Evolutionary conservation across 2,113 vertebrate genomes (phyloP), one percentile per base, ranked within the genome.

Genomic region (Drymodes brunneopygia): DNA sequence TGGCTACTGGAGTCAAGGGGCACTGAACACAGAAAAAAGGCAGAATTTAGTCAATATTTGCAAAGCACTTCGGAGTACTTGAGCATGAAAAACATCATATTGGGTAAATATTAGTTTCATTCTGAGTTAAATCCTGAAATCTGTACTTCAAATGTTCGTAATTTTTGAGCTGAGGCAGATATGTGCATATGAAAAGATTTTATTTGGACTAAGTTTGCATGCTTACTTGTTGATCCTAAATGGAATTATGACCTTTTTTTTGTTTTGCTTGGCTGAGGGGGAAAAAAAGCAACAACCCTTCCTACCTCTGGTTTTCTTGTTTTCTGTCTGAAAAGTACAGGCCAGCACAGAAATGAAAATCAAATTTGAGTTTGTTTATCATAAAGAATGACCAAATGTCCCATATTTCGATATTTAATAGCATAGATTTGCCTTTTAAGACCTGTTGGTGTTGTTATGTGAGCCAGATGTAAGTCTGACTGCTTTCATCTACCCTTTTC

Each of bases 31-130:
- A 66, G 53, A 35, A 72, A 82, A 80, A 81, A 61, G 61, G 36
- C 48, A 92, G 62, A 91, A 94, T 94, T 94, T 58, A 65, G 71
- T 87, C 71, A 94, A 66, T 96, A 91, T 95, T 97, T 93, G 47
- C 67, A 85, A 88, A 91, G 58, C 58, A 88, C 58, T 95, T 90
- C 36, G 66, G 62, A 74, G 38, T 94, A 77, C 62, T 90, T 93
- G 79, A 54, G 62, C 58, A 73, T 95, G 84, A 93, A 95, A 90
- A 78, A 28, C 73, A 60, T 88, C 20, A 28, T 65, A 80, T 66
- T 88, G 70, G 22, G 58, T 95, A 87, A 96, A 92, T 90, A 95
- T 69, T 88, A 33, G 69, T 91, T 96, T 91, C 27, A 73, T 65
- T 85, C 45, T 38, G 29, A 56, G 27, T 88, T 91, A 88, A 95